These are phyloP conservation scores for Anthonomus grandis DNA, from an alignment of 1,140 invertebrate genomes.

Conservation along the genomic window DNA sequence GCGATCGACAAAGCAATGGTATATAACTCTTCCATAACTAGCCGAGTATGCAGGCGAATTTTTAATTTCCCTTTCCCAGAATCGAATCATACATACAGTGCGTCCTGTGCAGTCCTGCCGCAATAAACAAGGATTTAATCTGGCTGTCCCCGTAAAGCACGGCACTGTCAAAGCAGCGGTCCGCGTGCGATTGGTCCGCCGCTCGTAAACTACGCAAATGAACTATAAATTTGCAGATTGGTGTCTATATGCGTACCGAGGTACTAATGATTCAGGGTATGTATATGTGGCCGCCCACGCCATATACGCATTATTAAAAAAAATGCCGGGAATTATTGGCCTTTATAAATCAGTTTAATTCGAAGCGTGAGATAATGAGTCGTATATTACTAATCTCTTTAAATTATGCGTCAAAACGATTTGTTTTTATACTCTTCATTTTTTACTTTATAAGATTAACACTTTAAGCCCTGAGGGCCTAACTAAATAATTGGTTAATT, in stretches of 20 bases:
- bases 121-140: slow-evolving; percentile 26
- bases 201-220: slow-evolving; percentile 25
- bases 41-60: slow-evolving; percentile 10
- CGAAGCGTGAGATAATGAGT: no score
- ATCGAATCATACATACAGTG: slow-evolving; percentile 25
- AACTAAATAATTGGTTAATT: no score
- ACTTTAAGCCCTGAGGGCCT: no score
- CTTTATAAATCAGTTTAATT: no score
- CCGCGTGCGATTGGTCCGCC: slow-evolving; percentile 6
- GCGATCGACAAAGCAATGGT: neutral
- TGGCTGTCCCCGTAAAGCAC: slow-evolving; percentile 25
- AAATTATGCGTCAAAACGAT: no score
- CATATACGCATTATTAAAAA: no score
- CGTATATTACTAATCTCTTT: no score
- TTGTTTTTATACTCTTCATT: no score
- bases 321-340: no score
- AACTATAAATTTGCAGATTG: slow-evolving; percentile 26
- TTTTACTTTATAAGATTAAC: no score
- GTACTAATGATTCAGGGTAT: slow-evolving; percentile 22
- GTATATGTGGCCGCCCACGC: slow-evolving; percentile 17
- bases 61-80: slow-evolving; percentile 25
- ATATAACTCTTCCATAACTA: slow-evolving; percentile 25
- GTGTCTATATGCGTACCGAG: slow-evolving; percentile 17
- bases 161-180: slow-evolving; percentile 24
- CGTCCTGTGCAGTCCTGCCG: slow-evolving; percentile 12